phyloP scores from a whole-genome alignment of 2,797 vertebrate genomes.

The Bucorvus abyssinicus region DNA sequence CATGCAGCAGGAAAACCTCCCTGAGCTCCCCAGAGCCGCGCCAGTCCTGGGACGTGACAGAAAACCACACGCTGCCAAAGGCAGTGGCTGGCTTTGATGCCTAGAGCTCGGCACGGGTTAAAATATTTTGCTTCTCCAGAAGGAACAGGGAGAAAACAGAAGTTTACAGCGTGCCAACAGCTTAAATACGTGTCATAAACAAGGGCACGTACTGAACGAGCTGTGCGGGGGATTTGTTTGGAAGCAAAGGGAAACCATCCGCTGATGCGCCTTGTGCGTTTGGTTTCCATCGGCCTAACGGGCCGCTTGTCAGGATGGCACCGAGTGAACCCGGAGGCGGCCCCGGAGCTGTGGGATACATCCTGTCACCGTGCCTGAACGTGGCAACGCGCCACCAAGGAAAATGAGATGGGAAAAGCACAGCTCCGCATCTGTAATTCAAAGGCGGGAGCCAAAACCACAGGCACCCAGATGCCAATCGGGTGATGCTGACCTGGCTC shows the following conservation, averaged over 20 bases:
- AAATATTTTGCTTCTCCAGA: background rate
- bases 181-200: background rate
- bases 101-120: background rate
- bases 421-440: background rate
- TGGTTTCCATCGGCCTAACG: background rate
- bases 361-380: rapidly evolving
- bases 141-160: background rate
- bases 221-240: background rate
- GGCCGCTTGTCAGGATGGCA: background rate
- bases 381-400: background rate
- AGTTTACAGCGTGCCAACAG: background rate
- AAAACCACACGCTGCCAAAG: background rate
- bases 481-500: background rate
- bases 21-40: background rate
- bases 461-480: background rate
- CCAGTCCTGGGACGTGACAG: background rate
- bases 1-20: background rate
- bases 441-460: background rate
- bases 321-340: background rate
- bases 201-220: background rate
- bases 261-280: background rate
- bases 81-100: background rate
- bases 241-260: background rate
- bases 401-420: background rate
- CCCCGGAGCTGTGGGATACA: background rate